These are phyloP conservation scores for Drosophila demipolita DNA, from an alignment of 2,888 invertebrate genomes.

Conservation along the genomic window DNA sequence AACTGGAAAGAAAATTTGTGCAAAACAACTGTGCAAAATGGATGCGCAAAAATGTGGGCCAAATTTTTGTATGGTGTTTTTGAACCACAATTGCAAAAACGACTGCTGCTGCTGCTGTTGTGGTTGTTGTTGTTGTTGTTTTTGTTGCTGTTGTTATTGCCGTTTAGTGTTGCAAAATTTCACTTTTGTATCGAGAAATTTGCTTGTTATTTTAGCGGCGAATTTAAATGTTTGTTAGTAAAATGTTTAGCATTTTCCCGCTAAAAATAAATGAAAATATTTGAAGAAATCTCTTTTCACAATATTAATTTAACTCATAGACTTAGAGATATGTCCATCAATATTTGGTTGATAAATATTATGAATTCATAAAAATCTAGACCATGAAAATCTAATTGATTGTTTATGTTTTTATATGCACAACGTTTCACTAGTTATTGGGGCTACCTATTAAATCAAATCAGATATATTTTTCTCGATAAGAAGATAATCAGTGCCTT, in stretches of 20 bases:
- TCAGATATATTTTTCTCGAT: background rate
- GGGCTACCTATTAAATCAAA: no score
- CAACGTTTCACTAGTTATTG: background rate
- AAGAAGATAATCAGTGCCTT: background rate
- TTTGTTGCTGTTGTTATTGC: background rate
- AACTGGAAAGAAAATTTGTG: constrained; percentile 51
- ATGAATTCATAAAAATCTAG: no score
- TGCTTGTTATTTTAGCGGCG: background rate
- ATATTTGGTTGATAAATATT: background rate
- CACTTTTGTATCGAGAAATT: background rate
- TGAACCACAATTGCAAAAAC: constrained; percentile 23
- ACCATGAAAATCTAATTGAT: background rate
- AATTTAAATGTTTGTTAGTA: background rate
- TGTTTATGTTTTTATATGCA: background rate
- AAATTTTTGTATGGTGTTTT: constrained; percentile 52
- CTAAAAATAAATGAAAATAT: background rate
- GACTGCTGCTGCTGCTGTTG: background rate
- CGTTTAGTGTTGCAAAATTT: constrained; percentile 6
- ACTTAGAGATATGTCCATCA: background rate
- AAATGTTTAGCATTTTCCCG: background rate
- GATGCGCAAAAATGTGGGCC: constrained; percentile 65
- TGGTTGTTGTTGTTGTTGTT: constrained; percentile 4
- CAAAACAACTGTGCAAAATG: constrained; percentile 43
- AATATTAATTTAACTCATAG: background rate
- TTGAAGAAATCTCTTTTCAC: background rate